Evolutionary conservation across 2,113 vertebrate species (phyloP).

Genomic region (Halichoeres trimaculatus): DNA sequence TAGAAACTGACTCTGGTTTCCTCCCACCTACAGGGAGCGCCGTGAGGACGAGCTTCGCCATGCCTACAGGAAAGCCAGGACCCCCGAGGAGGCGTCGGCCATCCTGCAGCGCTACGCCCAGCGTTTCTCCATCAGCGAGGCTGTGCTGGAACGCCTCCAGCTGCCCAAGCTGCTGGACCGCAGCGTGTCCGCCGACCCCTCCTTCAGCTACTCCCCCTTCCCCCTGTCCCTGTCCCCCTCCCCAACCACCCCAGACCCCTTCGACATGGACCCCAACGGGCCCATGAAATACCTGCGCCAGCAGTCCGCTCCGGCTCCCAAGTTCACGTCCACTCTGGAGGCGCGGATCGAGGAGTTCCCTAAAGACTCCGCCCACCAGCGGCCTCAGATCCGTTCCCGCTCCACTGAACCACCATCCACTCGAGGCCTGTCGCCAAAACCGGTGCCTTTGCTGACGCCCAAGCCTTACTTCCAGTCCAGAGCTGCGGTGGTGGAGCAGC

Average conservation of each 20-base stretch:
- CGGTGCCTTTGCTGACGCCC: constrained; percentile 90
- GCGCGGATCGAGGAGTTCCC: constrained; percentile 85
- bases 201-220: constrained; percentile 75
- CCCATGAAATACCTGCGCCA: constrained; percentile 92
- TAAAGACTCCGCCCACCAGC: constrained; percentile 53
- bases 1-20: too few species aligned
- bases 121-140: constrained; percentile 96
- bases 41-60: constrained; percentile 91
- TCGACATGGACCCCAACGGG: constrained; percentile 64
- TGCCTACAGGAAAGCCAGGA: constrained; percentile 88
- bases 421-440: constrained; percentile 84
- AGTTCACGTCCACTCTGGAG: constrained; percentile 94
- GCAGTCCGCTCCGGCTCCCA: constrained; percentile 91
- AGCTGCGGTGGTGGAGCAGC: constrained; percentile 81
- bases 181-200: constrained; percentile 92
- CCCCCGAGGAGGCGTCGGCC: constrained; percentile 89
- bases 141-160: constrained; percentile 91
- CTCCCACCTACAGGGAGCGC: constrained; percentile 81
- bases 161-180: constrained; percentile 95
- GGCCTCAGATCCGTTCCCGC: constrained; percentile 80
- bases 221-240: constrained; percentile 77
- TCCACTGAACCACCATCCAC: constrained; percentile 82
- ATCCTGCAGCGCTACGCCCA: constrained; percentile 93
- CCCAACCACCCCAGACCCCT: constrained; percentile 76
- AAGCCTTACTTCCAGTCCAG: constrained; percentile 90